Evolutionary conservation across 2,113 vertebrate species (phyloP).

Genomic region (Sinosuthora webbiana): DNA sequence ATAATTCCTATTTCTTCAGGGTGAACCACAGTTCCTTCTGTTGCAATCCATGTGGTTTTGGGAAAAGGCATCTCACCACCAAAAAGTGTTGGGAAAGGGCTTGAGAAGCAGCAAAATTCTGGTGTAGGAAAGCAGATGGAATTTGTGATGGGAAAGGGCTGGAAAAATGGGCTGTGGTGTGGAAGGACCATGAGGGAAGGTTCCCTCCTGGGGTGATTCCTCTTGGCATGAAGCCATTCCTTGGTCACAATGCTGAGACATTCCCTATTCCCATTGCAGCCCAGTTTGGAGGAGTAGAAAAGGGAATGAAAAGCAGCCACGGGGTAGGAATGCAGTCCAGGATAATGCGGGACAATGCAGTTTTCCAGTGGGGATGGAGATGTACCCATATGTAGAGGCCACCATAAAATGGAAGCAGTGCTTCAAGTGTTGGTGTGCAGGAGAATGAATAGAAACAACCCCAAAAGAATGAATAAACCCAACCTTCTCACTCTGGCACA

Average conservation of each 20-base stretch:
- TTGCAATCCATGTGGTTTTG: not conserved
- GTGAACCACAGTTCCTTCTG: not conserved
- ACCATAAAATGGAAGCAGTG: not conserved
- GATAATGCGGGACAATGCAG: not conserved
- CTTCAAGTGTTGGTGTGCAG: not conserved
- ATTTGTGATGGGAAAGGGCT: not conserved
- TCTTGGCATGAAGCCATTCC: not conserved
- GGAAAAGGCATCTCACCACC: not conserved
- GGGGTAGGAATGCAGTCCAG: not conserved
- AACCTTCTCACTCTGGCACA: not conserved
- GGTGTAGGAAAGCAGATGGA: not conserved
- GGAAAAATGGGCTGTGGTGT: not conserved
- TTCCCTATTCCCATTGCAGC: not conserved
- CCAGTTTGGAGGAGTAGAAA: not conserved
- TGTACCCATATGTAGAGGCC: accelerated
- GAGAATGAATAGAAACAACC: not conserved
- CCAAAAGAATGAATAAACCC: not conserved
- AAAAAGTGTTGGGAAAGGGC: not conserved
- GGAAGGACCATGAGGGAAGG: not conserved
- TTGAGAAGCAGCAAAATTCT: not conserved
- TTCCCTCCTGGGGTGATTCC: not conserved
- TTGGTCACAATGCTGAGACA: accelerated
- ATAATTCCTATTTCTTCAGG: not conserved
- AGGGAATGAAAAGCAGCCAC: not conserved
- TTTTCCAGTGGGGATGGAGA: not conserved